Conservation (phyloP, 2,113 vertebrate species). For the Elaphurus davidianus region DNA sequence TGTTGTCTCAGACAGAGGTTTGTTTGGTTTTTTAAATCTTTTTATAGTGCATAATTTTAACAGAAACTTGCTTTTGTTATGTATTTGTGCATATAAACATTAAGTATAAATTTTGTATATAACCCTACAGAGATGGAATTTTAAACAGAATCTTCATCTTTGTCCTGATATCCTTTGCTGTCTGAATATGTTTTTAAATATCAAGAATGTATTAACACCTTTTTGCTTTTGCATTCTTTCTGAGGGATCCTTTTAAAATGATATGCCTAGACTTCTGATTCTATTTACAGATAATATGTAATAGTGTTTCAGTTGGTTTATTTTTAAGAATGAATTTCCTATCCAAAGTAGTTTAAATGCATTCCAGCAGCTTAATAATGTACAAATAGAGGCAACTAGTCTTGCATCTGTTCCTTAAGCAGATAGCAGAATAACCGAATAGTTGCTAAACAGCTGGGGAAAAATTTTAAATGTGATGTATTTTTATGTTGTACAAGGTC, state of each 20-base stretch:
- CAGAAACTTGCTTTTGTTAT: not conserved
- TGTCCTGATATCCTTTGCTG: not conserved
- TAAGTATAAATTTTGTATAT: not conserved
- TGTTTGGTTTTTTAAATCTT: not conserved
- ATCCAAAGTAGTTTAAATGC: slow-evolving; percentile 62
- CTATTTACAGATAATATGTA: slow-evolving; percentile 43
- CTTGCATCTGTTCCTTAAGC: slow-evolving; percentile 69
- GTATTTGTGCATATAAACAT: not conserved
- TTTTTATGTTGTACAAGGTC: slow-evolving; percentile 17
- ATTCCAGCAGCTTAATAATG: slow-evolving; percentile 70
- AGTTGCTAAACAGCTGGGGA: slow-evolving; percentile 28
- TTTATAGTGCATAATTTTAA: not conserved
- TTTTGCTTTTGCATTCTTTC: not conserved
- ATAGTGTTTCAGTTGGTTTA: slow-evolving; percentile 54
- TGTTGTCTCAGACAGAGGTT: not conserved
- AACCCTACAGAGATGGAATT: not conserved
- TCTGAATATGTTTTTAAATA: slow-evolving; percentile 21
- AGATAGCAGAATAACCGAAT: slow-evolving; percentile 32
- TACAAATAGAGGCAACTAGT: slow-evolving; percentile 67
- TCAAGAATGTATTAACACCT: slow-evolving; percentile 19
- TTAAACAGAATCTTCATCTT: slow-evolving; percentile 1
- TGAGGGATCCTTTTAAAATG: slow-evolving; percentile 2
- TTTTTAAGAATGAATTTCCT: slow-evolving; percentile 74
- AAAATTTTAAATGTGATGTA: not conserved
- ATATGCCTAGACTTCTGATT: slow-evolving; percentile 6